phyloP scores from a whole-genome alignment of 2,888 invertebrate species.

The Hartigia nigra region DNA sequence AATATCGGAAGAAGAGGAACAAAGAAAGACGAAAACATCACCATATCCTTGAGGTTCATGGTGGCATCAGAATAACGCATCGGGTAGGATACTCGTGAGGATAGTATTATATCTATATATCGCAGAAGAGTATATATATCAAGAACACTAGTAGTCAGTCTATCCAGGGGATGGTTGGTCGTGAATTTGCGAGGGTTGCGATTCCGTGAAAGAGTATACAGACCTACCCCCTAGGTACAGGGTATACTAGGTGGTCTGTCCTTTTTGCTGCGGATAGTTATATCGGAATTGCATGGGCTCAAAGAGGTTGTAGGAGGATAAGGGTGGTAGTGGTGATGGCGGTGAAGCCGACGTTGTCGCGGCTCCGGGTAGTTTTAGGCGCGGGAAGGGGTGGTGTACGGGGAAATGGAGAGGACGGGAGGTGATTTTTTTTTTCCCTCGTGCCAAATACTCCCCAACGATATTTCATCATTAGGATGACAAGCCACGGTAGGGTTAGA shows the following conservation, averaged over 20 bases:
- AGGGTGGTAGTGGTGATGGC: neutral
- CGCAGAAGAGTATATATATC: neutral
- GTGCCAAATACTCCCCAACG: constrained; percentile 42
- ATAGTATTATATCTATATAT: neutral
- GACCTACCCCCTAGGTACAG: neutral
- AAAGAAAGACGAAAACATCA: neutral
- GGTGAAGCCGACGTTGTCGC: neutral
- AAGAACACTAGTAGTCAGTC: neutral
- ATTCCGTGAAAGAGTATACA: neutral
- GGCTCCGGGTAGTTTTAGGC: neutral
- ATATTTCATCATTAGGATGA: constrained; percentile 66
- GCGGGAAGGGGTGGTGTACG: neutral
- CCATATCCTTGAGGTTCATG: neutral
- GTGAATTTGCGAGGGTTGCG: neutral
- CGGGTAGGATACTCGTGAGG: neutral
- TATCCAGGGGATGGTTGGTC: neutral
- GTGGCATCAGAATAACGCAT: neutral
- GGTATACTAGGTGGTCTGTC: neutral
- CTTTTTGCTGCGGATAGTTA: constrained; percentile 41
- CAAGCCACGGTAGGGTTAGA: constrained; percentile 59
- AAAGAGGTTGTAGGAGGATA: neutral
- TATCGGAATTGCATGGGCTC: constrained; percentile 55
- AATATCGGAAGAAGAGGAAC: neutral
- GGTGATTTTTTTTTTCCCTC: constrained; percentile 12
- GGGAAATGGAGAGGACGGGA: neutral